Conservation (phyloP, 2,888 invertebrate genomes). For the Hololepta plana region DNA sequence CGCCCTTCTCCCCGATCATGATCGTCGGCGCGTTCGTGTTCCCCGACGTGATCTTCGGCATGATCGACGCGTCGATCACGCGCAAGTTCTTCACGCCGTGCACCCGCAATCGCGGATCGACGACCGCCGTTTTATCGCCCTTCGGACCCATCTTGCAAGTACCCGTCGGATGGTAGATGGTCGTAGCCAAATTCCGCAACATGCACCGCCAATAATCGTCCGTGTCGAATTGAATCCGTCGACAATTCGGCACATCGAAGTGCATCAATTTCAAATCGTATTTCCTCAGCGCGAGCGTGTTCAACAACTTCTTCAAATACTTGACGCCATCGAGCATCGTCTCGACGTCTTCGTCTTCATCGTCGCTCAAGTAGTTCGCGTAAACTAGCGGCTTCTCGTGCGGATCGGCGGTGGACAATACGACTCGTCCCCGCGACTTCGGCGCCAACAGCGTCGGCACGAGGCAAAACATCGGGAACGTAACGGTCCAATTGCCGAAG, state of each 20-base stretch:
- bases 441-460: slow-evolving; percentile 44
- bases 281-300: slow-evolving; percentile 37
- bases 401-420: slow-evolving; percentile 51
- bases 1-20: slow-evolving; percentile 27
- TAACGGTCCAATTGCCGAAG: slow-evolving; percentile 35
- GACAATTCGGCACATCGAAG: slow-evolving; percentile 39
- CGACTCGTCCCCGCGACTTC: slow-evolving; percentile 40
- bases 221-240: slow-evolving; percentile 34
- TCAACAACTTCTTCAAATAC: slow-evolving; percentile 36
- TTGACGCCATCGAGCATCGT: slow-evolving; percentile 40
- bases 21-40: slow-evolving; percentile 28
- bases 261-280: slow-evolving; percentile 37
- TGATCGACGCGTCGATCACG: slow-evolving; percentile 49
- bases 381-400: slow-evolving; percentile 55
- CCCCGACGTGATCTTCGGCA: slow-evolving; percentile 37
- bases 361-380: slow-evolving; percentile 45
- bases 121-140: slow-evolving; percentile 43
- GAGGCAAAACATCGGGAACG: slow-evolving; percentile 40
- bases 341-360: slow-evolving; percentile 41
- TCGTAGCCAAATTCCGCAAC: slow-evolving; percentile 44
- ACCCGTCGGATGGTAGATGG: slow-evolving; percentile 50
- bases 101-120: slow-evolving; percentile 42
- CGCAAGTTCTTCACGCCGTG: slow-evolving; percentile 42
- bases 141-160: slow-evolving; percentile 54
- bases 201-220: slow-evolving; percentile 50